These are phyloP conservation scores for Drosophila neotestacea DNA, from an alignment of 2,888 invertebrate species.

Conservation along the genomic window DNA sequence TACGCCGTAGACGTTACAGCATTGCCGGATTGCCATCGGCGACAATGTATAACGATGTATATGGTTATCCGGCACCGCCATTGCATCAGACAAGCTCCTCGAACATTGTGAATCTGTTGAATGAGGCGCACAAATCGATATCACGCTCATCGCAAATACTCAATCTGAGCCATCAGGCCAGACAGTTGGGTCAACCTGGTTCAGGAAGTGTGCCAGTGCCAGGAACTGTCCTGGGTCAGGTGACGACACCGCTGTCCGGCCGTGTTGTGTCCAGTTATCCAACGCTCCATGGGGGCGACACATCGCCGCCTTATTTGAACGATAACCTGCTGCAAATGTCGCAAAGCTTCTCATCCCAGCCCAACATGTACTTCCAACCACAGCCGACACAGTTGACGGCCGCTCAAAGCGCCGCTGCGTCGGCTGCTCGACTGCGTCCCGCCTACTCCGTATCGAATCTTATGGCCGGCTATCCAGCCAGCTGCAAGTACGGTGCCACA, in stretches of 20 bases:
- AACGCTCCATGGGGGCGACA: constrained; percentile 83
- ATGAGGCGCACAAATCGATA: constrained; percentile 85
- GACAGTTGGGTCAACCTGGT: constrained; percentile 73
- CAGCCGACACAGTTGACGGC: constrained; percentile 67
- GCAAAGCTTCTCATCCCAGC: constrained; percentile 85
- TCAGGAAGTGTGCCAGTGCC: too few relatives aligned
- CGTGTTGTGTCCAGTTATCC: constrained; percentile 84
- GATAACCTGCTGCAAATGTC: constrained; percentile 85
- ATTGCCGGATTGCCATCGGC: constrained; percentile 85
- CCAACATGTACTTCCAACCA: constrained; percentile 85
- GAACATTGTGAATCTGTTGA: constrained; percentile 85
- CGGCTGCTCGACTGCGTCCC: constrained; percentile 82
- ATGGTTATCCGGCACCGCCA: constrained; percentile 81
- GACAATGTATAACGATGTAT: constrained; percentile 84
- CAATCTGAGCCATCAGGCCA: constrained; percentile 83
- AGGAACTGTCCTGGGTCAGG: constrained; percentile 22
- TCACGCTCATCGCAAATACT: constrained; percentile 85
- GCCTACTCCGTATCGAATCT: constrained; percentile 84
- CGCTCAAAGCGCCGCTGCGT: constrained; percentile 71
- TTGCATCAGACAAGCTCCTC: constrained; percentile 83
- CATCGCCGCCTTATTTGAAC: constrained; percentile 83
- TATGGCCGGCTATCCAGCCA: constrained; percentile 75
- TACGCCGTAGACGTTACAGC: constrained; percentile 85
- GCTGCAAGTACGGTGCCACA: constrained; percentile 65
- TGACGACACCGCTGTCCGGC: constrained; percentile 82